These are phyloP conservation scores for Discoglossus pictus DNA, from an alignment of 2,797 vertebrate species.

Conservation along the genomic window DNA sequence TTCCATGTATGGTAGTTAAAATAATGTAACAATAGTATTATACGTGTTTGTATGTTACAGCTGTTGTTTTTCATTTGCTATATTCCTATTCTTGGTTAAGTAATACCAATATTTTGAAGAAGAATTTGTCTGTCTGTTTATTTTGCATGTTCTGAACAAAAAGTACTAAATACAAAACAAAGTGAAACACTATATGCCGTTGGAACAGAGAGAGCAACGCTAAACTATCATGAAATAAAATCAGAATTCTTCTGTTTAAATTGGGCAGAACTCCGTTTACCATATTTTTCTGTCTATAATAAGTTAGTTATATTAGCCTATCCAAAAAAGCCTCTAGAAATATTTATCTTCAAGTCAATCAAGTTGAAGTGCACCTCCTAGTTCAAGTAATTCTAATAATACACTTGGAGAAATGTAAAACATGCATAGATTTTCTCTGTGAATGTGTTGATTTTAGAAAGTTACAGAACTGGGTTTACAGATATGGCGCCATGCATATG, in stretches of 20 bases:
- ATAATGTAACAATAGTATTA: no score
- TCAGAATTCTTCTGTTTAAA: conserved; percentile 21
- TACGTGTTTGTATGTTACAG: no score
- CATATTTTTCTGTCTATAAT: conserved; percentile 12
- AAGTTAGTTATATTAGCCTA: background rate
- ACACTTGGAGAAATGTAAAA: conserved; percentile 5
- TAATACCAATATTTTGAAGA: no score
- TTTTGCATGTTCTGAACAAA: background rate
- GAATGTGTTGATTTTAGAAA: conserved; percentile 4
- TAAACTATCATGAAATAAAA: conserved; percentile 1
- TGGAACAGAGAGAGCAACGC: conserved; percentile 3
- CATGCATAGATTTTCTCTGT: background rate
- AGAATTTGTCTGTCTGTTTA: conserved; percentile 13
- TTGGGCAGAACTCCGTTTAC: conserved; percentile 26
- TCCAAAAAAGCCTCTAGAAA: conserved; percentile 32
- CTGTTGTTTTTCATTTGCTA: no score
- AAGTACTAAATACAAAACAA: background rate
- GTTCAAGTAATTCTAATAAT: conserved; percentile 13
- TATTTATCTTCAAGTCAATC: conserved; percentile 23
- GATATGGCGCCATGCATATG: background rate
- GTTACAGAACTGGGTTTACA: background rate
- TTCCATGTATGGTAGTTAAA: no score
- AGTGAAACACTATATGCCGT: conserved; percentile 4
- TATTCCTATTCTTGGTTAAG: no score
- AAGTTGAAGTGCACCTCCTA: conserved; percentile 5